Percentiles rank a stretch among this genome's conserved stretches.
phyloP scores from a whole-genome alignment of 2,113 vertebrate species.

The Lepisosteus oculatus region DNA sequence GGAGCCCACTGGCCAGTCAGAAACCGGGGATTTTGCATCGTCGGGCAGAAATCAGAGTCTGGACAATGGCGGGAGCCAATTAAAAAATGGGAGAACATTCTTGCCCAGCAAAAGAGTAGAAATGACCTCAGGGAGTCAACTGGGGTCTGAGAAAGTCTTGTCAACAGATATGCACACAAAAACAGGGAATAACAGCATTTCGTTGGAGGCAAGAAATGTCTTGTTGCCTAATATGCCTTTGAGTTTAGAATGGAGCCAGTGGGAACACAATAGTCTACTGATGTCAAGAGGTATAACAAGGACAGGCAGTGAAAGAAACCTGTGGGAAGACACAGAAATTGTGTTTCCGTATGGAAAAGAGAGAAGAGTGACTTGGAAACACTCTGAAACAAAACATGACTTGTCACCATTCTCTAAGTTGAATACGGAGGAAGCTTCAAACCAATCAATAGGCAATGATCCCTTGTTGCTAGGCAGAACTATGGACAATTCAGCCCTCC shows the following conservation, averaged over 20 bases:
- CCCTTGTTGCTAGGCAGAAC: constrained; percentile 28
- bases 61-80: neutral
- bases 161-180: neutral
- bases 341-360: constrained; percentile 16
- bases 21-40: neutral
- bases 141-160: neutral
- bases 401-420: constrained; percentile 4
- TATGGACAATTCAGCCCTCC: constrained; percentile 41
- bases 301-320: no score
- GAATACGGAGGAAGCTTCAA: neutral
- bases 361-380: constrained; percentile 30
- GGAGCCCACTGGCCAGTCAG: neutral
- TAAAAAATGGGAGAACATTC: constrained; percentile 29
- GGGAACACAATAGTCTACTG: constrained; percentile 9
- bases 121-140: constrained; percentile 5
- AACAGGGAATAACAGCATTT: constrained; percentile 24
- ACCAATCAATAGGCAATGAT: constrained; percentile 21
- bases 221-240: neutral
- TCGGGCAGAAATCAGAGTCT: constrained; percentile 15
- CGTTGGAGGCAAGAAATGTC: constrained; percentile 34
- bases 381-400: neutral
- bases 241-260: constrained; percentile 8
- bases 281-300: no score
- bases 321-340: neutral
- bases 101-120: constrained; percentile 5